Evolutionary conservation across 1,140 invertebrate species (phyloP).

Genomic region (Whitmania pigra): DNA sequence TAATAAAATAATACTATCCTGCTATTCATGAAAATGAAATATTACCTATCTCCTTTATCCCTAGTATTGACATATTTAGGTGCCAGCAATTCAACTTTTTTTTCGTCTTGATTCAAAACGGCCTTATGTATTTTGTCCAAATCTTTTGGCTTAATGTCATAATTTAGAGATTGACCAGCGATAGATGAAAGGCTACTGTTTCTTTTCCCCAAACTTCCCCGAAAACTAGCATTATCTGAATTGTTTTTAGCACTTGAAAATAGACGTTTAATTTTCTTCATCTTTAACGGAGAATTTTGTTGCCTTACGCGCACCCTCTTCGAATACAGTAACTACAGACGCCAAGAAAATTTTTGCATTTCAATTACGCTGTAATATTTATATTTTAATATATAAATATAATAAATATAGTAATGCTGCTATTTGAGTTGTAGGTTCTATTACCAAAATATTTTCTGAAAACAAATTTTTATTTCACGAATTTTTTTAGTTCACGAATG

Average conservation of each 20-base stretch:
- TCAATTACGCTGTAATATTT: too few relatives aligned
- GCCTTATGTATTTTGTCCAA: constrained; percentile 19
- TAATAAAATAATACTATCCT: not conserved
- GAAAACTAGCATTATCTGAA: constrained; percentile 3
- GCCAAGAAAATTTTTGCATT: too few relatives aligned
- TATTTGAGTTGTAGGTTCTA: too few relatives aligned
- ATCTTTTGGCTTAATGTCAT: constrained; percentile 13
- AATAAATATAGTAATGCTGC: too few relatives aligned
- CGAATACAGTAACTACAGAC: too few relatives aligned
- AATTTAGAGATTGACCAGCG: not conserved
- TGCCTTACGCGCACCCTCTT: too few relatives aligned
- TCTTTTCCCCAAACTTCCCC: not conserved
- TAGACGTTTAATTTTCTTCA: constrained; percentile 6
- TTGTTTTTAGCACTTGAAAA: not conserved
- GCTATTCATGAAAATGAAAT: not conserved
- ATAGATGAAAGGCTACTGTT: not conserved
- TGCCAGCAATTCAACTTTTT: constrained; percentile 12
- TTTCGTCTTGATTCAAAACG: constrained; percentile 3
- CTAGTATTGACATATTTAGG: constrained; percentile 9
- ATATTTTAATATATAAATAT: too few relatives aligned
- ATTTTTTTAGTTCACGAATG: too few relatives aligned
- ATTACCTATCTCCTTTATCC: constrained; percentile 12
- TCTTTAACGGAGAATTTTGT: not conserved
- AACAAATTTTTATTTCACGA: too few relatives aligned
- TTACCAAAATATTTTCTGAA: too few relatives aligned